These are phyloP conservation scores for Trochalopteron elliotii DNA, from an alignment of 2,113 vertebrate genomes.

Conservation along the genomic window DNA sequence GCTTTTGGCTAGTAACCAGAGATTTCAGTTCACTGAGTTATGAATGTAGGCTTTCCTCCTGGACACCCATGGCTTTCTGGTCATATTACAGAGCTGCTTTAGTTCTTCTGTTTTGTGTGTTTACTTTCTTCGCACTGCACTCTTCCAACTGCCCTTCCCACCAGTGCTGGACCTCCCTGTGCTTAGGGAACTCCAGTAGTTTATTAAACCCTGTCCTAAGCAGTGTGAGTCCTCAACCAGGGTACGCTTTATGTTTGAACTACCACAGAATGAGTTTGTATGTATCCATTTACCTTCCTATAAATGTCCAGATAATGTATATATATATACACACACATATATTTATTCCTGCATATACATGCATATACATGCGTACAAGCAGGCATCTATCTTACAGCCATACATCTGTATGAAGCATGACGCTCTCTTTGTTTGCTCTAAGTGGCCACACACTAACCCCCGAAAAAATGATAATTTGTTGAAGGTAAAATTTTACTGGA, in stretches of 20 bases:
- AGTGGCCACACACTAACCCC: background rate
- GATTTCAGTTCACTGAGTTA: conserved; percentile 8
- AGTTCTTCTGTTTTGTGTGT: background rate
- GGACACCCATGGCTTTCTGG: background rate
- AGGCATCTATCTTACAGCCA: background rate
- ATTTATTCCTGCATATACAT: background rate
- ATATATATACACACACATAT: background rate
- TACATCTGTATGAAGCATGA: background rate
- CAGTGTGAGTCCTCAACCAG: background rate
- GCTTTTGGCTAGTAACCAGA: conserved; percentile 34
- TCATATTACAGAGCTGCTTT: background rate
- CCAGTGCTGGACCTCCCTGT: background rate
- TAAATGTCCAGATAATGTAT: background rate
- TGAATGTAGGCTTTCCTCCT: background rate
- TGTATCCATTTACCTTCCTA: background rate
- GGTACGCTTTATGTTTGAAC: background rate
- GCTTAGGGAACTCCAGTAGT: background rate
- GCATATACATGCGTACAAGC: background rate
- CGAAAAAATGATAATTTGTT: background rate
- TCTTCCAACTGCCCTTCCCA: background rate
- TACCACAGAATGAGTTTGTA: background rate
- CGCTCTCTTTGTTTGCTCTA: background rate
- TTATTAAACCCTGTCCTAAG: background rate
- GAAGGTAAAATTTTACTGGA: background rate
- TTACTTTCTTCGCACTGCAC: background rate